Percentiles rank a stretch among this genome's conserved stretches.
Evolutionary conservation across 2,797 vertebrate genomes (phyloP).

Genomic region (Leptatherina wallacei): DNA sequence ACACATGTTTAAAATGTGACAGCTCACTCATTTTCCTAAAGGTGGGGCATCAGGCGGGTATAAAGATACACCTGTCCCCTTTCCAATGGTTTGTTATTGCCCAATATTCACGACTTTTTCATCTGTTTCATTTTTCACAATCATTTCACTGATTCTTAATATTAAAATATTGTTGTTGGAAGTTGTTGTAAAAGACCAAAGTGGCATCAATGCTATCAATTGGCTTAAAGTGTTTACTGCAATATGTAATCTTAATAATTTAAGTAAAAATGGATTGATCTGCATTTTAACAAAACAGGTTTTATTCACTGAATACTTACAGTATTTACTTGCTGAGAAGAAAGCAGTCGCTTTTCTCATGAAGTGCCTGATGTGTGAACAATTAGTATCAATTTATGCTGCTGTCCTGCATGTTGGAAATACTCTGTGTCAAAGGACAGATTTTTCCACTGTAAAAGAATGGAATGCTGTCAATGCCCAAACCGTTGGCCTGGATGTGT

Average conservation of each 20-base stretch:
- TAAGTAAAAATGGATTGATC: neutral
- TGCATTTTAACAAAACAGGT: neutral
- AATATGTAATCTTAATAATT: neutral
- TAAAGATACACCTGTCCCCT: neutral
- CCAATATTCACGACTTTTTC: neutral
- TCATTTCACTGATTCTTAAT: too few relatives aligned
- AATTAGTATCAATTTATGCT: slow-evolving; percentile 54
- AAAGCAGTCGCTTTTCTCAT: slow-evolving; percentile 22
- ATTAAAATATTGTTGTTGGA: too few relatives aligned
- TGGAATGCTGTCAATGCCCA: slow-evolving; percentile 76
- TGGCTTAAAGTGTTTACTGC: slow-evolving; percentile 1
- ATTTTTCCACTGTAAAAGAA: slow-evolving; percentile 79
- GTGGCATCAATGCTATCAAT: too few relatives aligned
- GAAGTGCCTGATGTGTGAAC: slow-evolving; percentile 40
- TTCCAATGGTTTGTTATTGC: neutral
- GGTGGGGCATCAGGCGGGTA: neutral
- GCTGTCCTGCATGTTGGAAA: slow-evolving; percentile 65
- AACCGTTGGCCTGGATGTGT: slow-evolving; percentile 65
- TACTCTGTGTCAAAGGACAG: slow-evolving; percentile 72
- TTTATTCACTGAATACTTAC: slow-evolving; percentile 3
- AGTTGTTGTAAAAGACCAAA: too few relatives aligned
- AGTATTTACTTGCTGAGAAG: slow-evolving; percentile 2
- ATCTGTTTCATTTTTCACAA: too few relatives aligned
- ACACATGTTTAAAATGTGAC: neutral
- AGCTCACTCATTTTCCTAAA: neutral